A percentile compares a stretch with the other conserved stretches of the same genome.
These are phyloP conservation scores for Berghia stephanieae DNA, from an alignment of 1,140 invertebrate genomes.

Conservation along the genomic window DNA sequence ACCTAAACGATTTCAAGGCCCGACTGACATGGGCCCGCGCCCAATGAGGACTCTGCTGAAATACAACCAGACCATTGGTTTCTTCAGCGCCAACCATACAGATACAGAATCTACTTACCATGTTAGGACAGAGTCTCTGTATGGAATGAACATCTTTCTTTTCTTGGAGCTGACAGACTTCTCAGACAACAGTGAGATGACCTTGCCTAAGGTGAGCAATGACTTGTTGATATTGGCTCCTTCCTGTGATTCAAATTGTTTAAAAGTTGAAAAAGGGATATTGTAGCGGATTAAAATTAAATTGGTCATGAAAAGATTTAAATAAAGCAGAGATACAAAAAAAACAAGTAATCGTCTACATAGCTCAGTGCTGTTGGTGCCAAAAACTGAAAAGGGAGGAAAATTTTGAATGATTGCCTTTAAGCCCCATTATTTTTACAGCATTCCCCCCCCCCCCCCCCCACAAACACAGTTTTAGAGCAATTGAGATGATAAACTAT, in stretches of 20 bases:
- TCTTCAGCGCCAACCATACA: too few species aligned
- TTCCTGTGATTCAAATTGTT: slow-evolving; percentile 70
- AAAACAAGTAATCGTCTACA: neutral
- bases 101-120: slow-evolving; percentile 71
- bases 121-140: slow-evolving; percentile 89
- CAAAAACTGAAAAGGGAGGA: too few species aligned
- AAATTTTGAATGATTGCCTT: too few species aligned
- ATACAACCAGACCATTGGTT: too few species aligned
- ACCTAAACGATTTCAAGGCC: too few species aligned
- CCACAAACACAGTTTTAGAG: too few species aligned
- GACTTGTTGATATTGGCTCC: slow-evolving; percentile 83
- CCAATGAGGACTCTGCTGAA: too few species aligned
- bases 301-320: neutral
- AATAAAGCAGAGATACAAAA: neutral
- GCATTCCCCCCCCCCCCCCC: too few species aligned
- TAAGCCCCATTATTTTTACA: too few species aligned
- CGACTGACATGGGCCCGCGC: too few species aligned
- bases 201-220: slow-evolving; percentile 83
- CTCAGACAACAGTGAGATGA: slow-evolving; percentile 77
- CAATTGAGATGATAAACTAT: too few species aligned
- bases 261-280: neutral
- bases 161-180: slow-evolving; percentile 57
- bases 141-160: slow-evolving; percentile 79
- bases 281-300: neutral
- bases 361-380: too few species aligned